Base-by-base conservation (phyloP, 2,888 invertebrate species). In the Synanthedon andrenaeformis region DNA sequence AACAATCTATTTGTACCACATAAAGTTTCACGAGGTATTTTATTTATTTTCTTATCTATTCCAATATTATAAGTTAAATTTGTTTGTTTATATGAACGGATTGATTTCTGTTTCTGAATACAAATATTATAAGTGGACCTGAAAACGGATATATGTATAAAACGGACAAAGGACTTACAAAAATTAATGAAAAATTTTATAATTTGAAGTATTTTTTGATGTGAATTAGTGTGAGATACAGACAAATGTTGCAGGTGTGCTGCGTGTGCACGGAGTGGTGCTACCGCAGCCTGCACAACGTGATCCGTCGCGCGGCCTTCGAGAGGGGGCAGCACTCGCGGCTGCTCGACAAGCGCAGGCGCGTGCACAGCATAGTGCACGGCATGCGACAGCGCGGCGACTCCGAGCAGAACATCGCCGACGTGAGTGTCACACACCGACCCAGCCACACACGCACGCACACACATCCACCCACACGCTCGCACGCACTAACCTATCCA, bases 311-410 rank as follows among this genome's bases (percentile, higher is more conserved):
- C 49, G 59, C 54, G 28, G 60, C 60, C 45, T 58, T 56, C 65
- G 66, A 66, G 65, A 69, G 67, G 41, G 41, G 51, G 2, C 59
- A 57, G 57, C 93, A 96, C 75, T 93, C 92, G 69, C 90, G 96
- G 12, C 90, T 97, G 57, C 91, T 96, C 56, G 95, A 95, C 70
- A 97, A 97, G 79, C 94, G 95, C 65, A 92, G 95, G 62, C 90
- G 95, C 69, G 91, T 96, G 65, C 94, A 96, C 69, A 92, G 92
- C 58, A 93, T 97, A 52, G 90, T 93, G 56, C 91, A 93, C 70
- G 92, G 93, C 56, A 92, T 97, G 89, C 91, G 92, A 55, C 90
- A 92, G 63, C 91, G 94, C 58, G 93, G 93, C 0, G 94, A 94
- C 62, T 90, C 93, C 1, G 91, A 92, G 55, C 92, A 93, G 64